Evolutionary conservation across 2,113 vertebrate genomes (phyloP).

Genomic region (Pomatorhinus ruficollis): DNA sequence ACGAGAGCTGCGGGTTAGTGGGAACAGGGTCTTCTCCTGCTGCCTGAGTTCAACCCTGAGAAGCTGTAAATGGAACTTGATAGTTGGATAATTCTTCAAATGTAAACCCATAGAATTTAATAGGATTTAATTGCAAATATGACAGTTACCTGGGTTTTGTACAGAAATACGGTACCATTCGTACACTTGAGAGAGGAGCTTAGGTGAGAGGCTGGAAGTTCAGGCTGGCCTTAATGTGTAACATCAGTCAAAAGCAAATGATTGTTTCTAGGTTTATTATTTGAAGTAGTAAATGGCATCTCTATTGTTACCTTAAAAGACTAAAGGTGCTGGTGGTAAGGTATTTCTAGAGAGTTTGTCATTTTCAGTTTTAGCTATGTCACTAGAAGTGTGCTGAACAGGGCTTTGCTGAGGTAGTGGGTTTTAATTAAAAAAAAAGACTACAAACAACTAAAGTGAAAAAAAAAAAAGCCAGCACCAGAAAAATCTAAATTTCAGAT

Average conservation of each 20-base stretch:
- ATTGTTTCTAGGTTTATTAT: background rate
- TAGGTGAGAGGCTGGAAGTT: background rate
- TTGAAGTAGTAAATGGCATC: background rate
- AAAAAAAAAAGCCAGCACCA: background rate
- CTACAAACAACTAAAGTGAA: background rate
- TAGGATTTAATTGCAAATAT: background rate
- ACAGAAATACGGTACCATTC: background rate
- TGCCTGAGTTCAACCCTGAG: rapidly evolving
- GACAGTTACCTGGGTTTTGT: background rate
- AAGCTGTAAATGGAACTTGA: background rate
- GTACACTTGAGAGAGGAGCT: background rate
- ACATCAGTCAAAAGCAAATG: background rate
- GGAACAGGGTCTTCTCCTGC: background rate
- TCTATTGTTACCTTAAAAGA: background rate
- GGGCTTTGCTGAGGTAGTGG: background rate
- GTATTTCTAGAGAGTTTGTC: background rate
- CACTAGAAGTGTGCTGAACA: background rate
- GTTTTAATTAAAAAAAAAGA: background rate
- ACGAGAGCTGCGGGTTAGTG: background rate
- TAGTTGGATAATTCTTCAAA: background rate
- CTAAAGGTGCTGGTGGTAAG: background rate
- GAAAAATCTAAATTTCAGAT: background rate
- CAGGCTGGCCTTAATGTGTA: background rate
- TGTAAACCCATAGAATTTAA: background rate
- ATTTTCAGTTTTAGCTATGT: background rate